These are phyloP conservation scores for Ispidina picta DNA, from an alignment of 2,797 vertebrate species.

Conservation along the genomic window DNA sequence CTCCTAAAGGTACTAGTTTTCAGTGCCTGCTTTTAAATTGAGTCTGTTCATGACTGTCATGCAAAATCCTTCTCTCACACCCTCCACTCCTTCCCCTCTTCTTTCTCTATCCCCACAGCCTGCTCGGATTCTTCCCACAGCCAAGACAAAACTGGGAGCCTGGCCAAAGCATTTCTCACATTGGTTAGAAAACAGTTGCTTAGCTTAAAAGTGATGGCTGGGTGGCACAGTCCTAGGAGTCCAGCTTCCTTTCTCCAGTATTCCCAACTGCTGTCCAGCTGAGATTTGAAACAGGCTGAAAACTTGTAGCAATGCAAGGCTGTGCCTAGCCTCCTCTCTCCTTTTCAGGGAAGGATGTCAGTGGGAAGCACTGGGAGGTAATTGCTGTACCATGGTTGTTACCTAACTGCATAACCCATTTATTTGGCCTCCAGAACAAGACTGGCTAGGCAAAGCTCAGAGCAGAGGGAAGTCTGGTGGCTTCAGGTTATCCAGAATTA, in stretches of 20 bases:
- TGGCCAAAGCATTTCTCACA: background rate
- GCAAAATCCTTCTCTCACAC: background rate
- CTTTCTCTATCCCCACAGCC: background rate
- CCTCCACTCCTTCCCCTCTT: background rate
- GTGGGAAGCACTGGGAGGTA: background rate
- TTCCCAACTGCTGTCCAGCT: background rate
- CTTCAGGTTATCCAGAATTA: background rate
- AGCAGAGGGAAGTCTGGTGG: background rate
- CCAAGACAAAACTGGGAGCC: too few species aligned
- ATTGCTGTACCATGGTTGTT: background rate
- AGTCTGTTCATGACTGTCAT: background rate
- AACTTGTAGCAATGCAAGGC: background rate
- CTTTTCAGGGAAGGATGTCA: background rate
- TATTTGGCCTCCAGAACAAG: background rate
- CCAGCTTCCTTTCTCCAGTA: background rate
- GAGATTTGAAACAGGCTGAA: background rate
- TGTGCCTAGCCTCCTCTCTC: background rate
- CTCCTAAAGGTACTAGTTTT: background rate
- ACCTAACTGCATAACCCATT: background rate
- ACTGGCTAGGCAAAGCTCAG: background rate
- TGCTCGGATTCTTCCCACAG: background rate
- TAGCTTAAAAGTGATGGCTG: background rate
- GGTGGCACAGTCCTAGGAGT: background rate
- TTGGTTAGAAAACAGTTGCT: background rate
- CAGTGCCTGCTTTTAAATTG: background rate